These are phyloP conservation scores for Diplazon laetatorius DNA, from an alignment of 2,888 invertebrate species.

Conservation along the genomic window DNA sequence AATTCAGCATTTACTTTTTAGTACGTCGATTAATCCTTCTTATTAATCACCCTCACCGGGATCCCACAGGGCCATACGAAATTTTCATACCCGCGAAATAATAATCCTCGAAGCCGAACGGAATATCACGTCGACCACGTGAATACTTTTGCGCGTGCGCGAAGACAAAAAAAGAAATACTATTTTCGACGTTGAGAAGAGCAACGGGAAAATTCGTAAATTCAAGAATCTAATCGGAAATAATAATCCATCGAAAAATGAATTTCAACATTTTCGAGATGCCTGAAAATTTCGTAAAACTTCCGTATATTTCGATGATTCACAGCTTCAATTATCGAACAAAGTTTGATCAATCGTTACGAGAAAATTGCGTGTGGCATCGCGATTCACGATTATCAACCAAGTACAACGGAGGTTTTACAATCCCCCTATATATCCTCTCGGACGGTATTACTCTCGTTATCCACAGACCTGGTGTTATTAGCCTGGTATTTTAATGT, in stretches of 20 bases:
- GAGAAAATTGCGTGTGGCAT: conserved; percentile 35
- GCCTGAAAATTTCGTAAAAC: background rate
- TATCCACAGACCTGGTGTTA: conserved; percentile 56
- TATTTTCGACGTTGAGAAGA: conserved; percentile 59
- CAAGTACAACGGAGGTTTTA: conserved; percentile 15
- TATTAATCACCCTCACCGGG: conserved; percentile 49
- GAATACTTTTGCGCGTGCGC: no score
- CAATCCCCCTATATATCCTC: conserved; percentile 35
- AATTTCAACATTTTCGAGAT: background rate
- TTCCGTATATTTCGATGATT: no score
- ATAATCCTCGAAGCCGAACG: conserved; percentile 43
- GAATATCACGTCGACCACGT: conserved; percentile 40
- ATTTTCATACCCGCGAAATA: conserved; percentile 19
- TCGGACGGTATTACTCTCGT: conserved; percentile 44
- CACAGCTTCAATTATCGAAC: conserved; percentile 5
- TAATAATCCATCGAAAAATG: conserved; percentile 67
- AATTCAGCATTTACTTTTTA: conserved; percentile 52
- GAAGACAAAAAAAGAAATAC: conserved; percentile 34
- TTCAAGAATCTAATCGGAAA: conserved; percentile 50
- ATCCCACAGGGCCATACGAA: conserved; percentile 2
- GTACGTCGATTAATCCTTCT: conserved; percentile 49
- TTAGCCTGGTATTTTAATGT: conserved; percentile 74
- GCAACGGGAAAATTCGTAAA: conserved; percentile 47
- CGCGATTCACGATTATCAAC: no score
- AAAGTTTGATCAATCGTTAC: conserved; percentile 2